These are phyloP conservation scores for Motacilla alba DNA, from an alignment of 2,113 vertebrate genomes.

Conservation along the genomic window DNA sequence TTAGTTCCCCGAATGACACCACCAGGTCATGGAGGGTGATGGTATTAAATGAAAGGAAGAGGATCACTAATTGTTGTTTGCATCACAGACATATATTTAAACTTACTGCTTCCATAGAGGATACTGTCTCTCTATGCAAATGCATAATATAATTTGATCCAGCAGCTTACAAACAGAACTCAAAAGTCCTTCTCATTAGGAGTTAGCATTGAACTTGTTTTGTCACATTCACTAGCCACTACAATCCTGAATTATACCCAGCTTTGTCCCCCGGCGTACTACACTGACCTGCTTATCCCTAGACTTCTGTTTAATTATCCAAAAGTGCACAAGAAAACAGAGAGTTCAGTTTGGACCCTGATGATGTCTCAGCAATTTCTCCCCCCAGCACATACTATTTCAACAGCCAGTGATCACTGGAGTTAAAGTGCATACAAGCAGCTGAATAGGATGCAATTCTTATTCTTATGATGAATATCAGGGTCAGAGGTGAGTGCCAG, in stretches of 20 bases:
- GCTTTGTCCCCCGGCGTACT: neutral
- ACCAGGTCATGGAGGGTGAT: neutral
- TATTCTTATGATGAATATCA: constrained; percentile 59
- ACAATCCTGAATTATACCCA: neutral
- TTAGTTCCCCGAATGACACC: neutral
- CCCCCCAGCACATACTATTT: constrained; percentile 11
- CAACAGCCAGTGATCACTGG: neutral
- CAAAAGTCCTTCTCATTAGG: neutral
- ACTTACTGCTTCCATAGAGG: neutral
- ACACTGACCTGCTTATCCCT: constrained; percentile 6
- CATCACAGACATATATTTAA: neutral
- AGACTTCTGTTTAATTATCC: constrained; percentile 6
- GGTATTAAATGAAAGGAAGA: neutral
- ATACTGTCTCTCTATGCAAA: neutral
- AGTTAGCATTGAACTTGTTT: neutral
- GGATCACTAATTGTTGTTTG: neutral
- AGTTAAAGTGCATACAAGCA: constrained; percentile 39
- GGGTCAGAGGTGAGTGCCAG: constrained; percentile 55
- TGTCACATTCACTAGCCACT: neutral
- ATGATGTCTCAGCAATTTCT: constrained; percentile 12
- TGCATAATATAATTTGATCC: neutral
- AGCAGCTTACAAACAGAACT: neutral
- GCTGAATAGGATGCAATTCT: constrained; percentile 47
- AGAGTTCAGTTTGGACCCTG: neutral
- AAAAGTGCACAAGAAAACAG: neutral